These are phyloP conservation scores for Thysanoteuthis rhombus DNA, from an alignment of 2,888 invertebrate genomes.

Conservation along the genomic window DNA sequence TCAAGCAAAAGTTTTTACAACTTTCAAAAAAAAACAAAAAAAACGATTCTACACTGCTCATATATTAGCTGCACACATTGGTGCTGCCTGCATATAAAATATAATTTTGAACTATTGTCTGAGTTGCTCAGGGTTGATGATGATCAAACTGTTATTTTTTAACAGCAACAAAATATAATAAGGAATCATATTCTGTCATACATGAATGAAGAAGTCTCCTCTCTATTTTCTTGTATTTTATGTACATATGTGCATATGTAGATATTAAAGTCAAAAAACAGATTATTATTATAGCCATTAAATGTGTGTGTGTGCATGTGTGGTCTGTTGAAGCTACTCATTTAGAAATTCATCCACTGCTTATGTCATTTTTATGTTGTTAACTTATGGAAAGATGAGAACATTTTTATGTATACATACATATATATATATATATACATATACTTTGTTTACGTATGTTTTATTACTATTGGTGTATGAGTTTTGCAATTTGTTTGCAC, in stretches of 20 bases:
- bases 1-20: not conserved
- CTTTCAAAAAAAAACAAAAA: no score
- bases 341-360: slow-evolving; percentile 12
- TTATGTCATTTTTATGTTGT: slow-evolving; percentile 12
- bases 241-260: slow-evolving; percentile 12
- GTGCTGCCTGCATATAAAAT: not conserved
- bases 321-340: no score
- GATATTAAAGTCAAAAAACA: not conserved
- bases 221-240: not conserved
- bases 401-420: not conserved
- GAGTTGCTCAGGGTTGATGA: slow-evolving; percentile 12
- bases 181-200: not conserved
- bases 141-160: slow-evolving; percentile 1
- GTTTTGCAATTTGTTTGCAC: not conserved
- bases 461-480: not conserved
- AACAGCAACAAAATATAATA: not conserved
- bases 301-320: not conserved
- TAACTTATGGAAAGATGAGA: not conserved
- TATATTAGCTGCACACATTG: not conserved
- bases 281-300: not conserved
- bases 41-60: not conserved
- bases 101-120: slow-evolving; percentile 12
- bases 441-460: not conserved
- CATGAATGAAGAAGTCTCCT: not conserved
- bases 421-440: not conserved